These are phyloP conservation scores for Neuroterus valhalla DNA, from an alignment of 1,140 invertebrate genomes.

Conservation along the genomic window DNA sequence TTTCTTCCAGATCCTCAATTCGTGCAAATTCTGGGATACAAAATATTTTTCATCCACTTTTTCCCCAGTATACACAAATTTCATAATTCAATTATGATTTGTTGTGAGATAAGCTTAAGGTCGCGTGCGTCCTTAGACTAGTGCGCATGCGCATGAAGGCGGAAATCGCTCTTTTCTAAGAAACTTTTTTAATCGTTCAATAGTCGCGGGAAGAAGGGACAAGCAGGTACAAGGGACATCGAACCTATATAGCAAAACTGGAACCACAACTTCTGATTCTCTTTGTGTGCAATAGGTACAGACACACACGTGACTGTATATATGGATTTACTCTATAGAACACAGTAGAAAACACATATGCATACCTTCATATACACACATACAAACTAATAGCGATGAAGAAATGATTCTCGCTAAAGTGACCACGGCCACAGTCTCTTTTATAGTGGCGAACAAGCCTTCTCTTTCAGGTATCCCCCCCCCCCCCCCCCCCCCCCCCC, in stretches of 20 bases:
- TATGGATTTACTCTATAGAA: background rate
- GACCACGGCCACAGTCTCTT: background rate
- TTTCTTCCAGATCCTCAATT: no score
- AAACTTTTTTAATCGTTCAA: background rate
- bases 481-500: background rate
- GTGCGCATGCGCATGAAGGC: background rate
- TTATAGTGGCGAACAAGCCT: background rate
- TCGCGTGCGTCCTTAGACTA: background rate
- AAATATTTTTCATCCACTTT: no score
- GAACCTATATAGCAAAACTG: conserved; percentile 3
- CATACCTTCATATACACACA: background rate
- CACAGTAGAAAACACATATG: background rate
- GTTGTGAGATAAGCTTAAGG: background rate
- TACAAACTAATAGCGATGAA: background rate
- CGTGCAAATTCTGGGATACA: no score
- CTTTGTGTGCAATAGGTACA: background rate
- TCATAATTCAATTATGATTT: background rate
- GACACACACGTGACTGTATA: background rate
- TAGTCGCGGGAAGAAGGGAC: background rate
- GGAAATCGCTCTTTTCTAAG: background rate
- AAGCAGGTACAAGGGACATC: background rate
- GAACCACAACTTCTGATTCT: background rate
- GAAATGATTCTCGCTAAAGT: background rate
- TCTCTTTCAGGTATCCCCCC: background rate
- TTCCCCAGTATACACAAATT: no score